These are phyloP conservation scores for Brienomyrus brachyistius DNA, from an alignment of 2,113 vertebrate species.

Conservation along the genomic window DNA sequence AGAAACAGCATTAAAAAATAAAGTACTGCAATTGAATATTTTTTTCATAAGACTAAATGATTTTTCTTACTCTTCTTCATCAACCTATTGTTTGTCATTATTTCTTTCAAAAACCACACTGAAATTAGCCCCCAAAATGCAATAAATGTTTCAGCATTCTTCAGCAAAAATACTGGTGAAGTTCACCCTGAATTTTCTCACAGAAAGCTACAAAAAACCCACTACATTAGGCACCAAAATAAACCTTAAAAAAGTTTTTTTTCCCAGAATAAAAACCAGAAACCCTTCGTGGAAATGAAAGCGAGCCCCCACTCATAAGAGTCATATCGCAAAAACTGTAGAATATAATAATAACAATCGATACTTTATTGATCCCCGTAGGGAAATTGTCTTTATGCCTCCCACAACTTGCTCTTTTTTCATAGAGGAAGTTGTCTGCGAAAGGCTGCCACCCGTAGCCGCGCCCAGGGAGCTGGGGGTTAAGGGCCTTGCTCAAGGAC, in stretches of 20 bases:
- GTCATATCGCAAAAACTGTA: background rate
- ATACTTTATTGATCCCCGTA: too few species aligned
- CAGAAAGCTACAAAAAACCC: background rate
- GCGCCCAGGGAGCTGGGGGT: too few species aligned
- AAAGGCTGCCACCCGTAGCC: too few species aligned
- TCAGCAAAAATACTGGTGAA: background rate
- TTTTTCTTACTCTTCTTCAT: background rate
- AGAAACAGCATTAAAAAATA: background rate
- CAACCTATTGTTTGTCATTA: too few species aligned
- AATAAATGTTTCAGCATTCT: background rate
- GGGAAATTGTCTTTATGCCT: too few species aligned
- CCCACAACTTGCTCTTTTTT: too few species aligned
- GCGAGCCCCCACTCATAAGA: background rate
- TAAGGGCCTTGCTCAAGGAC: too few species aligned
- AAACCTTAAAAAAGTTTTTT: background rate
- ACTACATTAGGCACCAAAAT: background rate
- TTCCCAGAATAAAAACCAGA: background rate
- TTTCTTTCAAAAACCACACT: background rate
- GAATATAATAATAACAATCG: too few species aligned
- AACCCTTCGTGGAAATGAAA: background rate
- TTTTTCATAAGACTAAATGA: background rate
- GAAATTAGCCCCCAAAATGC: background rate
- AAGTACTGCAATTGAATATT: background rate
- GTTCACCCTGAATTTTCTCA: background rate
- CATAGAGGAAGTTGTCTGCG: too few species aligned